phyloP scores from a whole-genome alignment of 2,113 vertebrate species.

The Naja naja region DNA sequence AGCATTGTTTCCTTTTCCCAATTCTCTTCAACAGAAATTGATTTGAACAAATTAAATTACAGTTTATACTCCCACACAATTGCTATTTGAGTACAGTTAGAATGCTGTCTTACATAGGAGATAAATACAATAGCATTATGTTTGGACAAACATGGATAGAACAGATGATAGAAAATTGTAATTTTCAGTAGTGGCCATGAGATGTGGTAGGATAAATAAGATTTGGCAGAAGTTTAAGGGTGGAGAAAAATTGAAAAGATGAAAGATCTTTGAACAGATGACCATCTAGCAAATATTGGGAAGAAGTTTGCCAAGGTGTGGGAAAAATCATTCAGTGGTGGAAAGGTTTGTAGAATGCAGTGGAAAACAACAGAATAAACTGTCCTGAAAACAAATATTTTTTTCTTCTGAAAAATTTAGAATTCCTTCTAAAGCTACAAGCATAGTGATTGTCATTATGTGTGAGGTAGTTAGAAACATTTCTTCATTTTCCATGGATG shows the following conservation, averaged over 20 bases:
- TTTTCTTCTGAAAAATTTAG: neutral
- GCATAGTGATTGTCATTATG: neutral
- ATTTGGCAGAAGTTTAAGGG: neutral
- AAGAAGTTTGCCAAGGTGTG: slow-evolving; percentile 3
- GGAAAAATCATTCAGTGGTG: neutral
- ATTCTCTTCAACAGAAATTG: slow-evolving; percentile 10
- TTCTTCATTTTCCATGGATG: neutral
- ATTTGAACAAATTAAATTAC: slow-evolving; percentile 29
- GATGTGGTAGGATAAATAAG: slow-evolving; percentile 9
- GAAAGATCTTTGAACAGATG: slow-evolving; percentile 4
- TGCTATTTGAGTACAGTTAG: neutral
- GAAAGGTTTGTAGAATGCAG: neutral
- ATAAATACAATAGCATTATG: slow-evolving; percentile 16
- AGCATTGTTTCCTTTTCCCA: slow-evolving; percentile 13
- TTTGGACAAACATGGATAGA: slow-evolving; percentile 3
- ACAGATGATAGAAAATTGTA: slow-evolving; percentile 1
- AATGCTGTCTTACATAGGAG: neutral
- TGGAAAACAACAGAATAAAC: neutral
- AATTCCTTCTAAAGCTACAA: neutral
- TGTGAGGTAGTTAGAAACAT: neutral
- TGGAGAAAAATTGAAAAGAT: neutral
- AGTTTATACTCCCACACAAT: slow-evolving; percentile 14
- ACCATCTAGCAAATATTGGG: slow-evolving; percentile 10
- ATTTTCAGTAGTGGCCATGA: slow-evolving; percentile 17
- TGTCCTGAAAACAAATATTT: neutral